Conservation (phyloP, 1,140 invertebrate species). For the Agrilus planipennis region DNA sequence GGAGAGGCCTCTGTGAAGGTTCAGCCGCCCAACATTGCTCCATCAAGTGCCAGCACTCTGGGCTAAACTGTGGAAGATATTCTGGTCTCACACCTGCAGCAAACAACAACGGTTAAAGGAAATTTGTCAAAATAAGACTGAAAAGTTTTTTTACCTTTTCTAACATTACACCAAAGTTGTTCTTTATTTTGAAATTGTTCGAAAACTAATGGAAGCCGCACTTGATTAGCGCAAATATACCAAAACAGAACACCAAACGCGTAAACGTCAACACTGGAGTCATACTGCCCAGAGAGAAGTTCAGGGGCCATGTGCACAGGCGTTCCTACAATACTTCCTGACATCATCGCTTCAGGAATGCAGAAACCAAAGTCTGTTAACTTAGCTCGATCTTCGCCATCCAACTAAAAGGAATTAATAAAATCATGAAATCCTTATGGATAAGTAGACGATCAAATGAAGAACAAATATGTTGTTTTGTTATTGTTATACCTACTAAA, state of each 20-base stretch:
- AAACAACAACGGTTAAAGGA: no score
- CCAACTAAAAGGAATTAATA: conserved; percentile 42
- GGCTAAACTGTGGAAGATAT: conserved; percentile 57
- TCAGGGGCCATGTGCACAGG: conserved; percentile 91
- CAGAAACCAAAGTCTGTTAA: conserved; percentile 86
- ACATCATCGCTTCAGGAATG: conserved; percentile 85
- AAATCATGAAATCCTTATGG: background rate
- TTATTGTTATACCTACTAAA: conserved; percentile 41
- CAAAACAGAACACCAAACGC: conserved; percentile 87
- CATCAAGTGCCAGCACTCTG: conserved; percentile 78
- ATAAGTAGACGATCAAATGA: conserved; percentile 1
- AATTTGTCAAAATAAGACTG: no score
- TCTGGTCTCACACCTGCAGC: conserved; percentile 59
- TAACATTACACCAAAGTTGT: conserved; percentile 74
- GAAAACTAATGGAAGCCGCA: conserved; percentile 67
- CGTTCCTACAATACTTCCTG: conserved; percentile 73
- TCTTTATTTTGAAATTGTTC: conserved; percentile 83
- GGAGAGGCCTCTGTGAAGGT: conserved; percentile 56
- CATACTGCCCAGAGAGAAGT: conserved; percentile 68
- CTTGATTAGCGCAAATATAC: conserved; percentile 79
- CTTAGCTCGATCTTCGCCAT: conserved; percentile 62
- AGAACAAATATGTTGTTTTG: background rate
- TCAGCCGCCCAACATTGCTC: conserved; percentile 74
- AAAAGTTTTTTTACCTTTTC: conserved; percentile 65
- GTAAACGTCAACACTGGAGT: conserved; percentile 80